Base-by-base conservation (phyloP, 2,113 vertebrate genomes). In the Chaetura pelagica region DNA sequence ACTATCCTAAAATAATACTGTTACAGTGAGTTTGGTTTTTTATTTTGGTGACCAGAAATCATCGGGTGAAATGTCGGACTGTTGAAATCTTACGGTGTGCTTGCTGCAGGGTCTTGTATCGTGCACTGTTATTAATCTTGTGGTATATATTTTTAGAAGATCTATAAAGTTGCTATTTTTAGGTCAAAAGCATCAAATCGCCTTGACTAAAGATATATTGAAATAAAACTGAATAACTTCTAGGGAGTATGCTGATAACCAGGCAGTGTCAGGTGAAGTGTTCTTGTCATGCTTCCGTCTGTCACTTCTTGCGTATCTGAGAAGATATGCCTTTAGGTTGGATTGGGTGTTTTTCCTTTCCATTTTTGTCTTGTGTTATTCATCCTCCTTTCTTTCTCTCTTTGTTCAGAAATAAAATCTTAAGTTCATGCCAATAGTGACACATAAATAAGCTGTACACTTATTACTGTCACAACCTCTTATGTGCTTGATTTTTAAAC, bases 161-260 rank as follows among this genome's bases (percentile, higher is more conserved):
- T 55, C 44, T 64, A 23, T 55, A 42, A 84, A 72, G 32, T 14
- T 71, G 30, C 49, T 94, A 17, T 54, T 96, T 96, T 93, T 77
- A 93, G 66, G 59, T 95, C 20, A 88, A 76, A 87, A 91, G 17
- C 12, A 3, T 83, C 58, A 69, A 64, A 71, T 91, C 4, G 4
- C 35, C 42, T 95, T 93, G 67, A 77, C 59, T 92, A 72, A 92
- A 71, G 77, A 77, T 34, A 18, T 84, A 54, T 23, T 91, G 55
- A 91, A 97, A 93, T 84, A 84, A 91, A 92, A 64, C 35, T 59
- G 32, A 68, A 15, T 72, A 74, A 76, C 82, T 93, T 94, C 27
- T 67, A 67, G 57, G 84, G 48, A 61, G 19, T 48, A 24, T 76
- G 40, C 80, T 94, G 84, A 84, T 96, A 93, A 84, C 52, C 62